Base-by-base conservation (phyloP, 2,888 invertebrate genomes). In the Pheosia tremula region DNA sequence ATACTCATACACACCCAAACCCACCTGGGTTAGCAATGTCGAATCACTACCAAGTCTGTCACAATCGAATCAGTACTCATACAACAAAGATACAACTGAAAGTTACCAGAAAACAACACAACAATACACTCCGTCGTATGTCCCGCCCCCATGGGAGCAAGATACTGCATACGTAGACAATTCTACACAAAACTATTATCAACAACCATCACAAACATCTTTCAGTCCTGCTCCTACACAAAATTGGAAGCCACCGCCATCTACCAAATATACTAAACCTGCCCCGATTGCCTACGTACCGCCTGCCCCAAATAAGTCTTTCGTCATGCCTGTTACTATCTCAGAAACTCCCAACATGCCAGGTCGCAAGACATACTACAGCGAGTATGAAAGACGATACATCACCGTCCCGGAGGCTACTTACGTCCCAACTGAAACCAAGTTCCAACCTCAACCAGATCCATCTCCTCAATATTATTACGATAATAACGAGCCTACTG, bases 101-200 rank as follows among this genome's bases (percentile, higher is more conserved):
- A 85, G 69, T 52, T 91, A 89, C 65, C 84, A 90, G 67, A 84
- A 83, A 59, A 76, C 85, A n/a, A 75, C 85, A 59, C 89, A 89
- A 59, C 85, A 89, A 61, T 86, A 86, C 68, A 85, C 90, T 37
- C 85, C 91, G 10, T 87, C 89, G 39, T 93, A 93, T 64, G 91
- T 93, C 6, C 93, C 93, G 61, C 93, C 93, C 50, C 93, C 93
- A 10, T 93, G 93, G 93, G 93, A 93, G 73, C 93, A 93, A 67
- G 92, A 91, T 66, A 77, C 87, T 13, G 82, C 79, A 54, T 93
- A 91, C 63, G 83, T 84, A n/a, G 84, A 86, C 53, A 84, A 79
- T 50, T 77, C 82, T 57, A 81, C 80, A 47, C 86, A 88, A 67
- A 86, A 80, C 59, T 88, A 82, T 66, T 90, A 87, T 58, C 86